Base-by-base conservation (phyloP, 2,113 vertebrate species). In the Rhinolophus sinicus region DNA sequence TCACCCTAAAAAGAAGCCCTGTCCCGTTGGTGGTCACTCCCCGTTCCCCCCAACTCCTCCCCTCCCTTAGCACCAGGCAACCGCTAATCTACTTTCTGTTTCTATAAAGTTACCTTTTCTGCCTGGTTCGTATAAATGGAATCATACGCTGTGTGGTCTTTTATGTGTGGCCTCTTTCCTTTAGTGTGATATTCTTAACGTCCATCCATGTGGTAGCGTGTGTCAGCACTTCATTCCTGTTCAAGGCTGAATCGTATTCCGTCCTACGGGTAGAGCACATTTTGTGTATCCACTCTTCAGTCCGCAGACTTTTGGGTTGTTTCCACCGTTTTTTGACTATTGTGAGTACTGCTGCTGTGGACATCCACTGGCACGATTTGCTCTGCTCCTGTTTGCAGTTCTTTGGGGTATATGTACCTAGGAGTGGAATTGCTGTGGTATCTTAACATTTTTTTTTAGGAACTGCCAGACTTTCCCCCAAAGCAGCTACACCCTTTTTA, bases 361-460 rank as follows among this genome's bases (percentile, higher is more conserved):
- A 67, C 44, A n/a, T 81, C 93, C 28, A 28, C 67, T 56, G 52
- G 52, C 52, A 54, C 13, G 52, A 16, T 54, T 54, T 54, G 13
- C 16, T 54, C 52, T 54, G 52, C 14, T 54, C 52, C 13, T 54
- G 52, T 54, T 54, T 54, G 14, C 16, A 18, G 16, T 54, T 54
- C 13, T 54, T 72, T 93, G 86, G 56, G 26, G 47, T 87, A 87
- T 35, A 35, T 35, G 47, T 88, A 60, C 44, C 28, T 83, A 69
- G 38, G 62, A 70, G 35, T 96, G 54, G 77, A 95, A 87, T 94
- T 88, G 60, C 52, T 90, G 47, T 72, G 50, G 52, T 91, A 92
- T 93, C 54, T n/a, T 92, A 83, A 86, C 47, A 6, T 76, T 75
- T 44, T 44, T 90, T 96, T 96, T 85, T 83, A 94, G 77, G 50